Evolutionary conservation across 2,113 vertebrate genomes (phyloP).

Genomic region (Pteropus alecto): DNA sequence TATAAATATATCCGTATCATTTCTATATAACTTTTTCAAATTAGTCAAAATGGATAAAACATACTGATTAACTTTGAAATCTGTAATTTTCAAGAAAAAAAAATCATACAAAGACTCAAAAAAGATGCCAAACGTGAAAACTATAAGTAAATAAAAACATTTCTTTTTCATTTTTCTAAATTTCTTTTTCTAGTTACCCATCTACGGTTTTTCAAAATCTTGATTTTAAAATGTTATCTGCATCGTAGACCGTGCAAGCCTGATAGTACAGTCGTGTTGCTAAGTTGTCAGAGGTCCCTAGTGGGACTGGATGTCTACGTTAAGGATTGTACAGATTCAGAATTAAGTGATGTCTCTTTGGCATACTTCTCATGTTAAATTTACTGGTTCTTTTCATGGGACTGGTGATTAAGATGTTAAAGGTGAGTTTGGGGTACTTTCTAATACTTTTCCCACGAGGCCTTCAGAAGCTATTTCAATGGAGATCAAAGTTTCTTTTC

Average conservation of each 20-base stretch:
- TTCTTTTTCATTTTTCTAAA: not conserved
- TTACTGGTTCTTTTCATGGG: not conserved
- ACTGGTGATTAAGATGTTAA: not conserved
- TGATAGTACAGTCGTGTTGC: no score
- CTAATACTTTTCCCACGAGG: not conserved
- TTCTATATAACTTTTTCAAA: not conserved
- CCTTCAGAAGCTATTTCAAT: not conserved
- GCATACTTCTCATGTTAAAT: not conserved
- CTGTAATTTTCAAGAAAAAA: not conserved
- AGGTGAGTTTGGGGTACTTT: not conserved
- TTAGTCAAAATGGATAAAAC: not conserved
- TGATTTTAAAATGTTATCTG: not conserved
- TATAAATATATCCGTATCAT: not conserved
- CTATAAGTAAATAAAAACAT: not conserved
- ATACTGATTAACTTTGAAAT: not conserved
- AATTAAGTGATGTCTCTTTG: not conserved
- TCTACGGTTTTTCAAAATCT: not conserved
- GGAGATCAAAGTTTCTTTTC: not conserved
- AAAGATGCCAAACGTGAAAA: not conserved
- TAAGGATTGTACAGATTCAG: fast-evolving
- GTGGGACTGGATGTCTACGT: not conserved
- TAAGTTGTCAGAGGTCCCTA: not conserved
- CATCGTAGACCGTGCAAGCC: fast-evolving
- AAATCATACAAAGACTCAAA: not conserved
- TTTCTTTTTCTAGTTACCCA: not conserved